A percentile compares a stretch with the other conserved stretches of the same genome.
phyloP scores from a whole-genome alignment of 2,113 vertebrate genomes.

The Centropus unirufus region DNA sequence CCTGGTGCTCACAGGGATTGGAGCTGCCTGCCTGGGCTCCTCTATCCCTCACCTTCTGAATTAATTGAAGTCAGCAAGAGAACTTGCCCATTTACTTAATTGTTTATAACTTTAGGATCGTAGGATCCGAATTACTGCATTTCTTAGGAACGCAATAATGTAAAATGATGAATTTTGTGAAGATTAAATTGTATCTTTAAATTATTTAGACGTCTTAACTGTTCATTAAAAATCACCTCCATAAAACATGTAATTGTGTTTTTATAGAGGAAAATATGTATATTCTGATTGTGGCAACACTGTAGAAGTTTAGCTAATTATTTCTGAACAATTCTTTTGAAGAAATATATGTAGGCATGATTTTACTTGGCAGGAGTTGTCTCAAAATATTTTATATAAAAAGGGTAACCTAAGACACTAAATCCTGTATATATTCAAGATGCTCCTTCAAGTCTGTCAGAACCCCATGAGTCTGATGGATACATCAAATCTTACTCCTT shows the following conservation, averaged over 20 bases:
- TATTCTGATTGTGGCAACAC: background rate
- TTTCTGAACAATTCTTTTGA: background rate
- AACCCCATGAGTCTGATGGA: background rate
- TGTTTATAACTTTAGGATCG: background rate
- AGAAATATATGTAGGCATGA: background rate
- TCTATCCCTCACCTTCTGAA: background rate
- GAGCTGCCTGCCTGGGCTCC: background rate
- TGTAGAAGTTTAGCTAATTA: background rate
- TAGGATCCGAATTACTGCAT: background rate
- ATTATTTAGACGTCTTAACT: constrained; percentile 31
- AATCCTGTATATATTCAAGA: background rate
- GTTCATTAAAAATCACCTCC: constrained; percentile 24
- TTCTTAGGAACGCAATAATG: background rate
- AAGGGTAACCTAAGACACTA: background rate
- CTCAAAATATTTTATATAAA: background rate
- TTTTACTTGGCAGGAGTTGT: background rate
- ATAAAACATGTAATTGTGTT: constrained; percentile 25
- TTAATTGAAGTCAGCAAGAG: background rate
- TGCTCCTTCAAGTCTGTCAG: background rate
- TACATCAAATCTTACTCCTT: background rate
- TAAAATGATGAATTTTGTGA: constrained; percentile 12
- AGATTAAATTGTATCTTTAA: constrained; percentile 20
- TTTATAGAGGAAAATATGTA: constrained; percentile 12
- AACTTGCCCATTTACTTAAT: background rate
- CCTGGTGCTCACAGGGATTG: background rate